Conservation (phyloP, 2,113 vertebrate species). For the Pelecanoides urinatrix region DNA sequence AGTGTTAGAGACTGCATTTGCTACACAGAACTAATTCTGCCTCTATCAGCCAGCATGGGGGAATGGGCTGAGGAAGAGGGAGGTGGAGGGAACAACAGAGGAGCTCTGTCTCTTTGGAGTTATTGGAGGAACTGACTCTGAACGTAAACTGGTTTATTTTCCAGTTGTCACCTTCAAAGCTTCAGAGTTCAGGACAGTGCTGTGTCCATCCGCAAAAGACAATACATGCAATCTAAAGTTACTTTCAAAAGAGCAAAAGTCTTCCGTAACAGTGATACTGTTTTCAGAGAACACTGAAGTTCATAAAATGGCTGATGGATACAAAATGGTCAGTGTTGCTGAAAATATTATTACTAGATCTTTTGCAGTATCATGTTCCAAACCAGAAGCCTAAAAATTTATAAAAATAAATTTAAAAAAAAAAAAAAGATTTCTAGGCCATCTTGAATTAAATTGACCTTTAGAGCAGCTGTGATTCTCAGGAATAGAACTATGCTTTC, state of each 20-base stretch:
- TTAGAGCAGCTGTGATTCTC: background rate
- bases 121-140: background rate
- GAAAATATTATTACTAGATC: background rate
- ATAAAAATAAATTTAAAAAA: background rate
- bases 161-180: background rate
- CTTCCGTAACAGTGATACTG: background rate
- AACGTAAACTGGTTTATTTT: background rate
- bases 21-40: background rate
- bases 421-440: background rate
- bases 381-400: background rate
- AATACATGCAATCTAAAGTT: background rate
- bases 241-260: background rate
- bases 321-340: background rate
- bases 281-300: background rate
- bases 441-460: background rate
- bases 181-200: background rate
- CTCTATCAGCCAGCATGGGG: fast-evolving
- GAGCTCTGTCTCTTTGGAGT: background rate
- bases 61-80: background rate
- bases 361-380: background rate
- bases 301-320: background rate
- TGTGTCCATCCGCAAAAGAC: background rate
- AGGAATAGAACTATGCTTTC: background rate
- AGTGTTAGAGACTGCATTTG: background rate
- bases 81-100: background rate